A percentile compares a stretch with the other conserved stretches of the same genome.
Evolutionary conservation across 2,113 vertebrate genomes (phyloP).

Genomic region (Odocoileus hemionus): DNA sequence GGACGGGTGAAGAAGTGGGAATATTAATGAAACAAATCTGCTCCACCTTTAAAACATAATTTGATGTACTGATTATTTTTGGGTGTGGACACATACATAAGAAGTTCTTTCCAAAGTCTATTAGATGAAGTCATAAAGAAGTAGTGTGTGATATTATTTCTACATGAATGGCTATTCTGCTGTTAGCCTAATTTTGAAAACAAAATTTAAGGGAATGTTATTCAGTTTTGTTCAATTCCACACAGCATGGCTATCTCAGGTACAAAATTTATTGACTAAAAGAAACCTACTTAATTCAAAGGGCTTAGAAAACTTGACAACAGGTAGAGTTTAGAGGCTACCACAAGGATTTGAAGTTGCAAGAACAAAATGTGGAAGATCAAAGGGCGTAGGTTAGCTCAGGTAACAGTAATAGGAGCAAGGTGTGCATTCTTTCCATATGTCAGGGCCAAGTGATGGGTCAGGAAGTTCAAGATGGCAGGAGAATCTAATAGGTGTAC

Average conservation of each 20-base stretch:
- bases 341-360: neutral
- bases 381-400: neutral
- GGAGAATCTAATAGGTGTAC: conserved; percentile 37
- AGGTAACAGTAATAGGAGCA: neutral
- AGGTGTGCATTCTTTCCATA: conserved; percentile 50
- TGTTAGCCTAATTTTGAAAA: neutral
- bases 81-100: neutral
- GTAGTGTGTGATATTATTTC: neutral
- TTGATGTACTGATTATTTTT: neutral
- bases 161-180: neutral
- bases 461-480: conserved; percentile 59
- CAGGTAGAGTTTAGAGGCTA: neutral
- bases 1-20: neutral
- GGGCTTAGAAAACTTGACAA: neutral
- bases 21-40: neutral
- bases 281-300: conserved; percentile 19
- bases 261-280: neutral
- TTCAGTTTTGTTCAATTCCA: neutral
- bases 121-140: neutral
- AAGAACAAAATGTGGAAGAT: neutral
- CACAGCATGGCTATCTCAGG: neutral
- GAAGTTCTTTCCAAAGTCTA: neutral
- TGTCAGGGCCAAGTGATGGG: conserved; percentile 51
- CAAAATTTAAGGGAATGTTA: neutral
- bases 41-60: neutral